A percentile compares a stretch with the other conserved stretches of the same genome.
These are phyloP conservation scores for Neomorphus geoffroyi DNA, from an alignment of 2,797 vertebrate species.

Conservation along the genomic window DNA sequence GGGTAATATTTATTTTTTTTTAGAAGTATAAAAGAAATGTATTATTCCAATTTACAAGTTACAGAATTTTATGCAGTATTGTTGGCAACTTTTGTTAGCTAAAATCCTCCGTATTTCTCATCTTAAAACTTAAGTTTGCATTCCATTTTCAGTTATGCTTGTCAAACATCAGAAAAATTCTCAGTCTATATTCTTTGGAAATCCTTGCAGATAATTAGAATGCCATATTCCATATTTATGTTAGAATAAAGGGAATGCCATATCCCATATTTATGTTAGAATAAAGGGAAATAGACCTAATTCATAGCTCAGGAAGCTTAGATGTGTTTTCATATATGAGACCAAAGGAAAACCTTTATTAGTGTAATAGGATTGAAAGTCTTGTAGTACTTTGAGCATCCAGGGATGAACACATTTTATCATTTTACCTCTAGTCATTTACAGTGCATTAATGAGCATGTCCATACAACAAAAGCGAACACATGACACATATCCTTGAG, in stretches of 20 bases:
- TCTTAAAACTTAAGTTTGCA: background rate
- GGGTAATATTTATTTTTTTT: background rate
- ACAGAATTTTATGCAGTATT: background rate
- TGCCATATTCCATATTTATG: fast-evolving
- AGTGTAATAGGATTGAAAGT: background rate
- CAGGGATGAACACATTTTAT: background rate
- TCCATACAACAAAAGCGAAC: background rate
- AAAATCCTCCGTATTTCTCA: background rate
- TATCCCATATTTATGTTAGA: fast-evolving
- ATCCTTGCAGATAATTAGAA: background rate
- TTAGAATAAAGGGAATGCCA: background rate
- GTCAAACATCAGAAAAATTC: background rate
- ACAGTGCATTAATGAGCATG: background rate
- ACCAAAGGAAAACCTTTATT: background rate
- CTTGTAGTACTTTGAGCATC: background rate
- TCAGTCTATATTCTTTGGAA: background rate
- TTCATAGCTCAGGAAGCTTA: background rate
- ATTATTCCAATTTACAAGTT: conserved; percentile 10
- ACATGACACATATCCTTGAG: background rate
- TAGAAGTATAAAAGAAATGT: background rate
- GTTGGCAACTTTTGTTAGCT: background rate
- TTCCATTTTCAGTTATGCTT: background rate
- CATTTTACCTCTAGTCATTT: background rate
- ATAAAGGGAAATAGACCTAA: background rate
- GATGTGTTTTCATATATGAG: background rate